Conservation (phyloP, 1,140 invertebrate genomes). For the Mycetomoellerius zeteki region DNA sequence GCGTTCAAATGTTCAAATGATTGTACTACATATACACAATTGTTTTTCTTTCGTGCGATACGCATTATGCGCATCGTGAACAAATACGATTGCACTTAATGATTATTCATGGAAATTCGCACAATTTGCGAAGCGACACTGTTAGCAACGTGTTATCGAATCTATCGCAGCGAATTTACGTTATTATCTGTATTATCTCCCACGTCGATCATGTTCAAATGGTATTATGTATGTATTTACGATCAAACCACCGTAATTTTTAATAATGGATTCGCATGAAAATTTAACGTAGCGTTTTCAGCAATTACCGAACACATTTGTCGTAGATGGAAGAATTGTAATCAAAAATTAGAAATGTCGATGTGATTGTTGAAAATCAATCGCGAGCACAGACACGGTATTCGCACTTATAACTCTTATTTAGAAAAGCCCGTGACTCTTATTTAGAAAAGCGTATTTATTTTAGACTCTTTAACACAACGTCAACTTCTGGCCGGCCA, state of each 20-base stretch:
- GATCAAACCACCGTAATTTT: constrained; percentile 47
- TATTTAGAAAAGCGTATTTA: neutral
- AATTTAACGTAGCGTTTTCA: constrained; percentile 42
- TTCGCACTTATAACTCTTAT: constrained; percentile 12
- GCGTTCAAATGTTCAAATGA: neutral
- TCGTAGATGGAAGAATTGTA: neutral
- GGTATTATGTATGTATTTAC: constrained; percentile 35
- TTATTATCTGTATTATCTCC: constrained; percentile 12
- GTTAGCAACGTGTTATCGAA: neutral
- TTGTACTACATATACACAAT: neutral
- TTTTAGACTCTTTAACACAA: neutral
- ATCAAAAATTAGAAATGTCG: neutral
- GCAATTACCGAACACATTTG: constrained; percentile 17
- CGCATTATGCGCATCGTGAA: neutral
- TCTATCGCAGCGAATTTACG: neutral
- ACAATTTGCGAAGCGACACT: neutral
- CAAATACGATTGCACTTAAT: neutral
- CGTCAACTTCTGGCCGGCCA: constrained; percentile 59
- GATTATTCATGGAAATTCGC: neutral
- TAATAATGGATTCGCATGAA: constrained; percentile 10
- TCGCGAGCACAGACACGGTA: neutral
- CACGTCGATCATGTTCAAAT: constrained; percentile 9
- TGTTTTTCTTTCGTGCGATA: neutral
- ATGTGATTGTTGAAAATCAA: neutral
- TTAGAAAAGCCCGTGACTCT: neutral